phyloP scores from a whole-genome alignment of 2,888 invertebrate genomes.

The Drosophila demipolita region DNA sequence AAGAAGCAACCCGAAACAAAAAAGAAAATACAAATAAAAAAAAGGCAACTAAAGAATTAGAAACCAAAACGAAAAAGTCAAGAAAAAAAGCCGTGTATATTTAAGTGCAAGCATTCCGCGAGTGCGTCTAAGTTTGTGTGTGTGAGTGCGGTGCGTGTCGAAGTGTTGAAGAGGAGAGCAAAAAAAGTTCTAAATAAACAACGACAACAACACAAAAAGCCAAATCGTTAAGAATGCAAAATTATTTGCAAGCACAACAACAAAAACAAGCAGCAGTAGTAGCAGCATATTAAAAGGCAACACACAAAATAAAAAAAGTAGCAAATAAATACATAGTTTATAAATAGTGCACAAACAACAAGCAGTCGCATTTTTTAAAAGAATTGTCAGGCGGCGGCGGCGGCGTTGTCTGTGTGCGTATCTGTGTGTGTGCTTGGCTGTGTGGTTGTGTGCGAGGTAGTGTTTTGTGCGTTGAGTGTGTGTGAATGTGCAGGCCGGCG shows the following conservation, averaged over 20 bases:
- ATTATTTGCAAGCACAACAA: conserved; percentile 52
- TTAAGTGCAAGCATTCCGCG: conserved; percentile 43
- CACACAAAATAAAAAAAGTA: conserved; percentile 21
- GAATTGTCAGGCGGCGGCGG: conserved; percentile 70
- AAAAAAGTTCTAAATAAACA: conserved; percentile 64
- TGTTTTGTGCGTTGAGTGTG: conserved; percentile 27
- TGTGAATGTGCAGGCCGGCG: conserved; percentile 48
- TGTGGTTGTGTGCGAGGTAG: conserved; percentile 27
- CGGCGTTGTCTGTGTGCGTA: conserved; percentile 44
- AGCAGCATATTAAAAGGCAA: conserved; percentile 45
- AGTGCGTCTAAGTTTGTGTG: conserved; percentile 7
- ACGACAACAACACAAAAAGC: conserved; percentile 49
- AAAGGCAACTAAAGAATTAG: conserved; percentile 31
- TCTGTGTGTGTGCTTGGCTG: conserved; percentile 33
- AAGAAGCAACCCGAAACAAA: conserved; percentile 38
- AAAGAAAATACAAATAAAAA: conserved; percentile 16
- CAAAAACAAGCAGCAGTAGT: conserved; percentile 6
- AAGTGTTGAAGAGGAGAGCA: conserved; percentile 44
- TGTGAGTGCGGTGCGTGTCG: conserved; percentile 23
- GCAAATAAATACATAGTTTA: conserved; percentile 61
- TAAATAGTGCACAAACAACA: conserved; percentile 73
- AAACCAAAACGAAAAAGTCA: conserved; percentile 55
- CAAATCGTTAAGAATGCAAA: conserved; percentile 61
- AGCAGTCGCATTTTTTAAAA: conserved; percentile 51
- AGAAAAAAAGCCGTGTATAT: conserved; percentile 46